These are phyloP conservation scores for Oplegnathus fasciatus DNA, from an alignment of 2,113 vertebrate genomes.

Conservation along the genomic window DNA sequence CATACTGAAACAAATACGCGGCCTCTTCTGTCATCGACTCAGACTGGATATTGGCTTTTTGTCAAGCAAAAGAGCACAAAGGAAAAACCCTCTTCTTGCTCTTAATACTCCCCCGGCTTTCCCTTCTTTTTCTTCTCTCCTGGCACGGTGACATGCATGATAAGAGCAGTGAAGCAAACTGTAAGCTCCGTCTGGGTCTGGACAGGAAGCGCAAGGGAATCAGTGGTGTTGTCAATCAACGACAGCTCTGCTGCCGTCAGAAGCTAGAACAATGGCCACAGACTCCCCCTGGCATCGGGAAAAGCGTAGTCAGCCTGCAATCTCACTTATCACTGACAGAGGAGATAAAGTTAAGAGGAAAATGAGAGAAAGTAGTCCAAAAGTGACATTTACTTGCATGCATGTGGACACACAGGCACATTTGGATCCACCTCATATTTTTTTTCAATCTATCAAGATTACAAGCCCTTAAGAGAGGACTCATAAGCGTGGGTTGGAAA, in stretches of 20 bases:
- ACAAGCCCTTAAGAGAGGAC: slow-evolving; percentile 17
- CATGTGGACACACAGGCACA: slow-evolving; percentile 1
- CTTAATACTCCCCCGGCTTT: slow-evolving; percentile 60
- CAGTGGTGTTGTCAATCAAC: slow-evolving; percentile 82
- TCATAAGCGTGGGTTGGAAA: slow-evolving; percentile 38
- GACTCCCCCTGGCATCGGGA: slow-evolving; percentile 59
- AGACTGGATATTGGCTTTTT: slow-evolving; percentile 45
- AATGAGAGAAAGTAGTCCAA: slow-evolving; percentile 50
- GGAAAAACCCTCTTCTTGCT: slow-evolving; percentile 61
- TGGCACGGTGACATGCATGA: slow-evolving; percentile 75
- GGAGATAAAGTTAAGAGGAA: slow-evolving; percentile 72
- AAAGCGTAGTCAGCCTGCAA: slow-evolving; percentile 70
- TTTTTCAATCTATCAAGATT: slow-evolving; percentile 52
- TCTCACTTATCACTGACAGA: slow-evolving; percentile 62
- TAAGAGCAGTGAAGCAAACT: slow-evolving; percentile 78
- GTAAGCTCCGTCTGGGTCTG: slow-evolving; percentile 80
- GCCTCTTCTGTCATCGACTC: slow-evolving; percentile 24
- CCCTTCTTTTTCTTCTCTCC: slow-evolving; percentile 60
- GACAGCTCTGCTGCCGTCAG: slow-evolving; percentile 70
- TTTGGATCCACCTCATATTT: slow-evolving; percentile 12
- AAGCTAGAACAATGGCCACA: slow-evolving; percentile 81
- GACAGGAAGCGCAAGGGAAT: slow-evolving; percentile 83
- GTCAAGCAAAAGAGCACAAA: slow-evolving; percentile 53
- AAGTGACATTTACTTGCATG: slow-evolving; percentile 8
- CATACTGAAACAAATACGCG: slow-evolving; percentile 41